Base-by-base conservation (phyloP, 2,888 invertebrate genomes). In the Torymus texanus region DNA sequence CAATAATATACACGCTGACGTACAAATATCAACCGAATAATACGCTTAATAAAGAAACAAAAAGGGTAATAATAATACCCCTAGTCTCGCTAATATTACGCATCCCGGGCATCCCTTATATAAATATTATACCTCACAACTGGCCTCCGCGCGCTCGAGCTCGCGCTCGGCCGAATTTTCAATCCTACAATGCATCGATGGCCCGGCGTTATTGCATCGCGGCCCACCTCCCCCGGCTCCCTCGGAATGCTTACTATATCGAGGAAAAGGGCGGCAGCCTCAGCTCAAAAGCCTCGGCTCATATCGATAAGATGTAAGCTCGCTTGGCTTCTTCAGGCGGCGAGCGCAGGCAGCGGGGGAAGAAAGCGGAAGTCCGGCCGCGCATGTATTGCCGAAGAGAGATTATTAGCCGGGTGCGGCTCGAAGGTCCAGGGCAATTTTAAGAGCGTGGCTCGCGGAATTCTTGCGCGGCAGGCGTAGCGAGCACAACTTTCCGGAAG, bases 201-300 rank as follows among this genome's bases (percentile, higher is more conserved):
- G 85, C 85, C 86, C 83, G 41, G 85, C 85, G 77, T 88, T 89
- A 88, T 88, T 88, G 87, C 86, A 87, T 87, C 86, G 85, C 71
- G 66, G 78, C 68, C 8, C 41, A 41, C 41, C 41, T 41, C 8
- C 41, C 8, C 41, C 41, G 41, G 41, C 29, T 70, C 18, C 75
- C n/a, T 62, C 82, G 88, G 89, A 89, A 89, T 89, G 88, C 88
- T 89, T 89, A 89, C 89, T 89, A 88, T 87, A 84, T 84, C 80
- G 63, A 75, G 78, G 82, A 73, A 71, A 80, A 68, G 68, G 74
- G 18, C 56, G 55, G 41, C 85, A 51, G 41, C 11, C 84, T 82
- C 66, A 58, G 59, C 82, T 85, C 83, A 67, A 67, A 70, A 72
- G 75, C 81, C 83, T 82, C 4, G 84, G 84, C 85, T 24, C 55